A percentile compares a stretch with the other conserved stretches of the same genome.
These are phyloP conservation scores for Halcyon chelicuti DNA, from an alignment of 2,797 vertebrate species.

Conservation along the genomic window DNA sequence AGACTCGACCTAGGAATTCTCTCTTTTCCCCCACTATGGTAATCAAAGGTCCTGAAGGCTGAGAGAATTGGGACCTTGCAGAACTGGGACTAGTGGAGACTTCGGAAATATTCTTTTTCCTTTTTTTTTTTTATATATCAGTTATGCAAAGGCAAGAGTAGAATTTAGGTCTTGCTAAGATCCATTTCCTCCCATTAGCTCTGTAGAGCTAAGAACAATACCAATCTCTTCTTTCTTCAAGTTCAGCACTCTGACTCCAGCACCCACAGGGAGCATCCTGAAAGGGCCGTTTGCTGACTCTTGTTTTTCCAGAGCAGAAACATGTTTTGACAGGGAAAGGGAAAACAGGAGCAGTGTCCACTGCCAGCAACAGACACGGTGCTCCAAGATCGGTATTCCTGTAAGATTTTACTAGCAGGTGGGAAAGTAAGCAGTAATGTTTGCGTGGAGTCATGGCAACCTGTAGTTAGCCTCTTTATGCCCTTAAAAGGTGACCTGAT, in stretches of 20 bases:
- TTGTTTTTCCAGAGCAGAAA: slow-evolving; percentile 21
- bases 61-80: background rate
- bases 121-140: background rate
- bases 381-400: slow-evolving; percentile 18
- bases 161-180: slow-evolving; percentile 13
- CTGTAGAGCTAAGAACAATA: background rate
- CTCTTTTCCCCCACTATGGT: slow-evolving; percentile 1
- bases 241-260: background rate
- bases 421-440: slow-evolving; percentile 2
- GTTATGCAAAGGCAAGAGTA: background rate
- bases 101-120: background rate
- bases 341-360: slow-evolving; percentile 53
- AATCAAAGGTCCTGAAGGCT: background rate
- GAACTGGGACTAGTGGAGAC: background rate
- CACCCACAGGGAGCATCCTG: background rate
- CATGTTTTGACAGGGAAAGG: background rate
- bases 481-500: slow-evolving; percentile 29
- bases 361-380: slow-evolving; percentile 77
- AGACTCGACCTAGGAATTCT: background rate
- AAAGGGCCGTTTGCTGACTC: slow-evolving; percentile 13
- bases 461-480: slow-evolving; percentile 40
- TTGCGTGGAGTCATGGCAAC: slow-evolving; percentile 26
- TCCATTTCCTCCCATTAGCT: slow-evolving; percentile 19
- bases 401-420: slow-evolving; percentile 21
- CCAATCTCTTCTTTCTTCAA: background rate